Evolutionary conservation across 2,888 invertebrate genomes (phyloP), one percentile per base, ranked within the genome.

Genomic region (Acrobasis consociella): DNA sequence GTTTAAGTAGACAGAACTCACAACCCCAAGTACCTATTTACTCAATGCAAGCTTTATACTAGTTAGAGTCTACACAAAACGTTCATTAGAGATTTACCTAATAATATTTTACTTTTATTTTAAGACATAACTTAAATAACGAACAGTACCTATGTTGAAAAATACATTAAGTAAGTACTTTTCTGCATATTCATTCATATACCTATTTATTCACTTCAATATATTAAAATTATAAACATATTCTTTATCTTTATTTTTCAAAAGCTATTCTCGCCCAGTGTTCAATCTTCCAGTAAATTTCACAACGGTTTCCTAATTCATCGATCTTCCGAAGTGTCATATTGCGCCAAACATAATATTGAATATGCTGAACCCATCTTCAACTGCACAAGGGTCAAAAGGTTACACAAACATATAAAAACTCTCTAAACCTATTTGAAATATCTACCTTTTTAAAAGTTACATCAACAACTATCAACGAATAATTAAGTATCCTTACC

Each of bases 321-420:
- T 55, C 55, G 16, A 55, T 55, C 55, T 55, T 55, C 38, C 39
- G 9, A 55, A 39, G 39, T 55, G 55, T 55, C 55, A 55, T 52
- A 52, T 55, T 55, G 55, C 55, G 17, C 15, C 39, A 39, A 39
- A 55, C 53, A 15, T 38, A n/a, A n/a, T n/a, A 55, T 38, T 55
- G 39, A 55, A 39, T 55, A 22, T 22, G 38, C 0, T n/a, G 8
- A 22, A 38, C 37, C 38, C 56, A 56, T 56, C 56, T 22, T 22
- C 17, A 56, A 56, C 15, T 16, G 56, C 42, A 13, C 39, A 11
- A 22, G 22, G 56, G 56, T 42, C 56, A 22, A 17, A 46, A 42
- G 46, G 17, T 56, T 42, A 42, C 42, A 42, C 17, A 42, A 56
- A 56, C 42, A 56, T 42, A 13, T 56, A 22, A 56, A 56, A 2